These are phyloP conservation scores for Chitala chitala DNA, from an alignment of 2,113 vertebrate genomes.

Conservation along the genomic window DNA sequence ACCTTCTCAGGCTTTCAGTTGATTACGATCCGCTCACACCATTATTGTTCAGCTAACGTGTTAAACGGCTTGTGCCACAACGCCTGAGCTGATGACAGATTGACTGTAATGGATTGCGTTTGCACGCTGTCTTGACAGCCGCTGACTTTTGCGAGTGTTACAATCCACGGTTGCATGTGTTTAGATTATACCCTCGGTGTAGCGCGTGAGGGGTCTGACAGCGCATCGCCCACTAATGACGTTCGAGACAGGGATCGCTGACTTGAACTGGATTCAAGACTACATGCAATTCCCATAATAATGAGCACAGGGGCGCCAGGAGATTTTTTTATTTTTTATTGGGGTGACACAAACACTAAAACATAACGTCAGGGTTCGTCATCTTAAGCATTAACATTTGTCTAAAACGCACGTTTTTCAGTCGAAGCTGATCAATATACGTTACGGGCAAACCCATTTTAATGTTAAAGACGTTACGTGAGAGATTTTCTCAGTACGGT, in stretches of 20 bases:
- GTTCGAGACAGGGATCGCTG: not conserved
- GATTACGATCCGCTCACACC: not conserved
- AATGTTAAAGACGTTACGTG: too few species aligned
- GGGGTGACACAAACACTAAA: too few species aligned
- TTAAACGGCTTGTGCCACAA: not conserved
- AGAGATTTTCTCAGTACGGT: too few species aligned
- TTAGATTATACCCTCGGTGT: not conserved
- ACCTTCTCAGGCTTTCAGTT: not conserved
- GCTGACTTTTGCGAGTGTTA: not conserved
- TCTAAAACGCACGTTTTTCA: too few species aligned
- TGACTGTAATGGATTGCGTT: slow-evolving; percentile 7
- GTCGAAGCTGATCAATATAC: too few species aligned
- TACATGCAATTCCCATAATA: not conserved
- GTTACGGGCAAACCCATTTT: too few species aligned
- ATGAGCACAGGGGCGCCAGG: too few species aligned
- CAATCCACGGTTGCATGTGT: not conserved
- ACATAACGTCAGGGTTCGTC: too few species aligned
- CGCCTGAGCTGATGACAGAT: not conserved
- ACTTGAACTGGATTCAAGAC: not conserved
- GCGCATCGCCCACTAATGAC: not conserved
- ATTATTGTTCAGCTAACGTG: not conserved
- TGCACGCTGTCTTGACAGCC: not conserved
- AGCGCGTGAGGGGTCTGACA: slow-evolving; percentile 3
- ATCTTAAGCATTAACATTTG: too few species aligned
- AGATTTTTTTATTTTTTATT: too few species aligned